Evolutionary conservation across 2,113 vertebrate species (phyloP).

Genomic region (Oreochromis spilurus): DNA sequence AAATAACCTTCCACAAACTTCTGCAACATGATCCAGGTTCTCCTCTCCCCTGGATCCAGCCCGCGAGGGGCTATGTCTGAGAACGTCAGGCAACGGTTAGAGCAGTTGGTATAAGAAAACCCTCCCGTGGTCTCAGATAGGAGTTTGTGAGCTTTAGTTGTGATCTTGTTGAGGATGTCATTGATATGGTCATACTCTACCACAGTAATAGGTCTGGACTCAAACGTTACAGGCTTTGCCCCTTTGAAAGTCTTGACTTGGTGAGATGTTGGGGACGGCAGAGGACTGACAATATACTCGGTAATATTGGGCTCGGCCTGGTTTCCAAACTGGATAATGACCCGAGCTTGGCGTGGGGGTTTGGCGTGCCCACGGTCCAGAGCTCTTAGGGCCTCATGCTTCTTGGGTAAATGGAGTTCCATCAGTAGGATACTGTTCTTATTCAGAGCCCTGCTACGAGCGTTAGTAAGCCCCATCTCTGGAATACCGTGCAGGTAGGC

Average conservation of each 20-base stretch:
- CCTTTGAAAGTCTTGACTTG: slow-evolving; percentile 37
- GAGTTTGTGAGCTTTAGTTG: slow-evolving; percentile 67
- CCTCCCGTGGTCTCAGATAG: slow-evolving; percentile 73
- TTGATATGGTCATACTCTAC: slow-evolving; percentile 72
- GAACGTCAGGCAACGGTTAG: slow-evolving; percentile 76
- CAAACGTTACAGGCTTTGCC: slow-evolving; percentile 51
- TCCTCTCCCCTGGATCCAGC: slow-evolving; percentile 77
- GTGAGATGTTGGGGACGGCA: slow-evolving; percentile 74
- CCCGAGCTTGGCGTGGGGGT: slow-evolving; percentile 78
- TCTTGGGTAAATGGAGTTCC: slow-evolving; percentile 82
- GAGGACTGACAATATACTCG: slow-evolving; percentile 79
- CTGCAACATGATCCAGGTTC: slow-evolving; percentile 84
- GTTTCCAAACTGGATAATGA: slow-evolving; percentile 79
- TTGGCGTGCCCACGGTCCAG: slow-evolving; percentile 68
- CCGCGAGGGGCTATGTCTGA: slow-evolving; percentile 82
- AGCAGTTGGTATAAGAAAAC: slow-evolving; percentile 76
- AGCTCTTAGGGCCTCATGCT: slow-evolving; percentile 74
- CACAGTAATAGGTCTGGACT: slow-evolving; percentile 70
- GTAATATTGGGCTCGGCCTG: slow-evolving; percentile 80
- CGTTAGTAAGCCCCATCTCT: slow-evolving; percentile 70
- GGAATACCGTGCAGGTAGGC: slow-evolving; percentile 72
- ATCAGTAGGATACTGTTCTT: slow-evolving; percentile 86
- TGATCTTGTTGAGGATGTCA: slow-evolving; percentile 25
- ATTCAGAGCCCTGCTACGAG: slow-evolving; percentile 36
- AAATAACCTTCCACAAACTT: slow-evolving; percentile 82